These are phyloP conservation scores for Tricholaema leucomelas DNA, from an alignment of 2,113 vertebrate species.

Conservation along the genomic window DNA sequence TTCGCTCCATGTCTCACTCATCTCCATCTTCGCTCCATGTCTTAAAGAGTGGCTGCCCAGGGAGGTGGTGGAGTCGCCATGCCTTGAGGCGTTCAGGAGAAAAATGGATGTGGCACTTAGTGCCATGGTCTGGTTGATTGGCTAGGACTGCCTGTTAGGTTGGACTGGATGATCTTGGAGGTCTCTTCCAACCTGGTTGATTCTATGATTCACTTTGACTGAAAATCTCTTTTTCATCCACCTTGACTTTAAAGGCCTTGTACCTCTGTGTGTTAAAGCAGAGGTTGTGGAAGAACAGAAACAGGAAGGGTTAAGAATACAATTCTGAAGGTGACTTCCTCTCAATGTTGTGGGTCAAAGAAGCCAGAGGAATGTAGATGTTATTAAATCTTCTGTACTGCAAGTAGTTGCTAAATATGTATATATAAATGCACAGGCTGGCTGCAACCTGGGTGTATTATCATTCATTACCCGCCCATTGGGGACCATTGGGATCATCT, in stretches of 20 bases:
- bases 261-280: neutral
- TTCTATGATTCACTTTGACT: neutral
- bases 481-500: neutral
- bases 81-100: too few species aligned
- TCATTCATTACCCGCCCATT: slow-evolving; percentile 7
- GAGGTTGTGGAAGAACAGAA: neutral
- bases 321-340: neutral
- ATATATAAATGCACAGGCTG: neutral
- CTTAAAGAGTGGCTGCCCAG: too few species aligned
- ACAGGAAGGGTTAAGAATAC: neutral
- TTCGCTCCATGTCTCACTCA: too few species aligned
- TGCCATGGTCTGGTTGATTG: too few species aligned
- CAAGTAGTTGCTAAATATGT: slow-evolving; percentile 25
- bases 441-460: slow-evolving; percentile 19
- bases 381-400: slow-evolving; percentile 21
- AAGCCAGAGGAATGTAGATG: neutral
- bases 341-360: neutral
- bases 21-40: too few species aligned
- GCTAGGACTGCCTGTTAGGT: too few species aligned
- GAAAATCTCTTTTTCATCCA: neutral
- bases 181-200: too few species aligned
- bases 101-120: too few species aligned
- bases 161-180: too few species aligned
- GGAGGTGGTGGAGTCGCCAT: too few species aligned
- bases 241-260: neutral